Evolutionary conservation across 2,113 vertebrate genomes (phyloP).

Genomic region (Perca fluviatilis): DNA sequence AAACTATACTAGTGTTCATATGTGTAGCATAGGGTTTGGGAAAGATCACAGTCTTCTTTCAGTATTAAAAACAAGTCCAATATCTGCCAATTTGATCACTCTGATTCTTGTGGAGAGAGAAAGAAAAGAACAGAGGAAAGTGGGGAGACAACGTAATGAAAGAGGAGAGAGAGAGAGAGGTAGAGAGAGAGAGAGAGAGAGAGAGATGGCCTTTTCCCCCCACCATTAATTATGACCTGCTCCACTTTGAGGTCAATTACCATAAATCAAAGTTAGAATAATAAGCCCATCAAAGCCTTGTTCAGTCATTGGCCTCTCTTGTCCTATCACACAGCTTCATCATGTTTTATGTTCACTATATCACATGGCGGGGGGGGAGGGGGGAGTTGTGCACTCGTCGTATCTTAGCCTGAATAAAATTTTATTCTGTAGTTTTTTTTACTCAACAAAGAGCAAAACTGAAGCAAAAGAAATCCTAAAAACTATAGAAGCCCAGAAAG

Average conservation of each 20-base stretch:
- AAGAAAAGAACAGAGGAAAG: neutral
- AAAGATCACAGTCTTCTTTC: neutral
- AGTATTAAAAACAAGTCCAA: neutral
- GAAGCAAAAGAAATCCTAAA: no score
- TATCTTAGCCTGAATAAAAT: neutral
- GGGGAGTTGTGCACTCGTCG: no score
- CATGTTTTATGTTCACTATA: conserved; percentile 66
- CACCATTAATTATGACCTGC: conserved; percentile 53
- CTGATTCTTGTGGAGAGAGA: neutral
- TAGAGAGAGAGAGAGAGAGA: conserved; percentile 5
- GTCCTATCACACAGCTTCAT: conserved; percentile 64
- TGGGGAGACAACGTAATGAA: neutral
- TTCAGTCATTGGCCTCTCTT: conserved; percentile 72
- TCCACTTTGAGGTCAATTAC: conserved; percentile 62
- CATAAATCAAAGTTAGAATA: conserved; percentile 64
- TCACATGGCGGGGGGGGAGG: neutral
- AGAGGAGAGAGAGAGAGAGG: conserved; percentile 8
- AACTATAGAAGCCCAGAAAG: no score
- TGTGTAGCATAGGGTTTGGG: neutral
- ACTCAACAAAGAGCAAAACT: neutral
- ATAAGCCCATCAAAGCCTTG: conserved; percentile 64
- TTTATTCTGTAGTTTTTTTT: neutral
- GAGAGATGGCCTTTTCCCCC: conserved; percentile 17
- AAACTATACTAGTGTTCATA: neutral
- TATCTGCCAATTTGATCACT: neutral